Evolutionary conservation across 2,113 vertebrate genomes (phyloP).

Genomic region (Callopanchax toddi): DNA sequence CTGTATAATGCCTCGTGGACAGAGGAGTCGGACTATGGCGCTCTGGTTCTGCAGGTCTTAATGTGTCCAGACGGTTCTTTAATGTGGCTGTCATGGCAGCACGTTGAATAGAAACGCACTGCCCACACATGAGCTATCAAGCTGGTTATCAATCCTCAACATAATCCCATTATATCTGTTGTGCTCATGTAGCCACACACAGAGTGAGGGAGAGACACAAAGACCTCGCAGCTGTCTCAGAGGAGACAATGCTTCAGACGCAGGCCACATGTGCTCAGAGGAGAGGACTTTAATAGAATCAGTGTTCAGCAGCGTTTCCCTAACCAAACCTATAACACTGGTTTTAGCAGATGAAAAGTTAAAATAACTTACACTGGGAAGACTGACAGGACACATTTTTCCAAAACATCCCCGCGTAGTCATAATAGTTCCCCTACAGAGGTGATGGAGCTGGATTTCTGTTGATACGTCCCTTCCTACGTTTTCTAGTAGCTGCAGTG

Average conservation of each 20-base stretch:
- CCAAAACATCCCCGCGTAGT: conserved; percentile 25
- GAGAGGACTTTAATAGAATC: conserved; percentile 5
- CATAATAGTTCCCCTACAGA: conserved; percentile 16
- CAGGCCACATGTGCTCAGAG: conserved; percentile 25
- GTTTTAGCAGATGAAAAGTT: conserved; percentile 5
- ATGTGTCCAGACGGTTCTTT: too few species aligned
- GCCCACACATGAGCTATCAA: conserved; percentile 50
- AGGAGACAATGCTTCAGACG: conserved; percentile 34
- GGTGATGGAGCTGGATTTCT: too few species aligned
- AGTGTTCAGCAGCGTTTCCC: not conserved
- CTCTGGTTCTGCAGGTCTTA: too few species aligned
- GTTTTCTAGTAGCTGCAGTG: too few species aligned
- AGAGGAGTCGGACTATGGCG: too few species aligned
- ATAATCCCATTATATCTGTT: conserved; percentile 71
- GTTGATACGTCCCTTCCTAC: too few species aligned
- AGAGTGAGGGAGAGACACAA: conserved; percentile 26
- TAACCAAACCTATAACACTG: not conserved
- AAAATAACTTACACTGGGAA: conserved; percentile 34
- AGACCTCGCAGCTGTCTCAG: conserved; percentile 31
- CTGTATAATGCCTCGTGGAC: too few species aligned
- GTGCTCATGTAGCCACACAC: conserved; percentile 31
- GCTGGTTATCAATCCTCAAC: conserved; percentile 55
- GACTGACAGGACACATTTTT: conserved; percentile 15
- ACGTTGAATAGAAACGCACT: conserved; percentile 25
- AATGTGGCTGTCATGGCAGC: conserved; percentile 33